Evolutionary conservation across 2,113 vertebrate genomes (phyloP).

Genomic region (Megaptera novaeangliae): DNA sequence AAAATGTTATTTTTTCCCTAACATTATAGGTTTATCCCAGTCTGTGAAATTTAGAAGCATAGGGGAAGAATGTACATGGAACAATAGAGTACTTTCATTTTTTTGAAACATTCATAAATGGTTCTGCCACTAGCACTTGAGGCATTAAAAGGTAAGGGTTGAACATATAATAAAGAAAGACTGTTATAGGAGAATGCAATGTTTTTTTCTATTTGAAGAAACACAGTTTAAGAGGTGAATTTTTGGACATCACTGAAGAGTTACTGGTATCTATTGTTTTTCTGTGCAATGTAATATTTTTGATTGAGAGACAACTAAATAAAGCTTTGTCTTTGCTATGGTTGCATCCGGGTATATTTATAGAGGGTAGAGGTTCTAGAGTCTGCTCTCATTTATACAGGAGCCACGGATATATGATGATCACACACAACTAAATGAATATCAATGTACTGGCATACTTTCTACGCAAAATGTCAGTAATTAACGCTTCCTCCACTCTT

Average conservation of each 20-base stretch:
- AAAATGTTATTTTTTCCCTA: neutral
- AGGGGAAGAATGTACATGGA: neutral
- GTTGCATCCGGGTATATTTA: neutral
- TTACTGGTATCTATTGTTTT: neutral
- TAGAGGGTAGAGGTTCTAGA: neutral
- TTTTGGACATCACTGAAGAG: neutral
- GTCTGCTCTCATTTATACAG: neutral
- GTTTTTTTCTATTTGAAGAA: slow-evolving; percentile 5
- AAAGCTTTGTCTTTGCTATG: neutral
- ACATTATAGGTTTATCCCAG: neutral
- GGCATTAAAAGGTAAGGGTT: neutral
- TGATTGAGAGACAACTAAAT: neutral
- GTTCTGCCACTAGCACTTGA: neutral
- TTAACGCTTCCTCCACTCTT: neutral
- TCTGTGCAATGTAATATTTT: neutral
- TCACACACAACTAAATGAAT: neutral
- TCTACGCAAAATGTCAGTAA: neutral
- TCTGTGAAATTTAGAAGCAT: neutral
- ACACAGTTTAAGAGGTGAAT: neutral
- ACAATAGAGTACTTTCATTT: neutral
- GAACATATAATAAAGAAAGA: neutral
- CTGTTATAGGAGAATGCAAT: neutral
- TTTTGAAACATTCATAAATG: neutral
- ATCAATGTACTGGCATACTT: neutral
- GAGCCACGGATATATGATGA: neutral